phyloP scores from a whole-genome alignment of 2,797 vertebrate genomes.

The Mus spretus region DNA sequence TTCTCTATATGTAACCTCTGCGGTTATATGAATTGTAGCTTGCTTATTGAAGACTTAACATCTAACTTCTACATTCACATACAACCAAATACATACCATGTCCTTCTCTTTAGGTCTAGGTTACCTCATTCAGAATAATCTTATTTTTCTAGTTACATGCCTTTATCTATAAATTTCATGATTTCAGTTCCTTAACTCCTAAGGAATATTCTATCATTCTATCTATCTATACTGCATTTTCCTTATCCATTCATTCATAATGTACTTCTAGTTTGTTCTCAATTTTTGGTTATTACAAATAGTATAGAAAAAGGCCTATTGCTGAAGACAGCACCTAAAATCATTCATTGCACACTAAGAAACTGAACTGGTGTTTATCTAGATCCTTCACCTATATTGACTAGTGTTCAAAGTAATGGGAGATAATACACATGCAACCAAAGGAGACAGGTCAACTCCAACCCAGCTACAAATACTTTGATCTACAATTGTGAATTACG shows the following conservation, averaged over 20 bases:
- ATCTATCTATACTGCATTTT: not conserved
- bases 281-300: not conserved
- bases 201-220: not conserved
- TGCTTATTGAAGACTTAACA: not conserved
- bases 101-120: not conserved
- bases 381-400: not conserved
- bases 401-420: not conserved
- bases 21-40: no score
- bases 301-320: not conserved
- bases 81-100: not conserved
- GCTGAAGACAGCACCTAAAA: not conserved
- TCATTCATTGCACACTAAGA: not conserved
- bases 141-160: not conserved
- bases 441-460: not conserved
- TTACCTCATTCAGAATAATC: not conserved
- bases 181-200: not conserved
- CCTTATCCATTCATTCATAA: not conserved
- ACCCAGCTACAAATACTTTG: not conserved
- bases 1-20: not conserved
- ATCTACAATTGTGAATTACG: not conserved
- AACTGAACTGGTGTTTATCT: not conserved
- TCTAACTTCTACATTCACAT: not conserved
- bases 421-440: not conserved
- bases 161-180: not conserved
- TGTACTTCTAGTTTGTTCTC: not conserved